A percentile compares a stretch with the other conserved stretches of the same genome.
Conservation (phyloP, 2,888 invertebrate genomes). For the Nomada fabriciana region DNA sequence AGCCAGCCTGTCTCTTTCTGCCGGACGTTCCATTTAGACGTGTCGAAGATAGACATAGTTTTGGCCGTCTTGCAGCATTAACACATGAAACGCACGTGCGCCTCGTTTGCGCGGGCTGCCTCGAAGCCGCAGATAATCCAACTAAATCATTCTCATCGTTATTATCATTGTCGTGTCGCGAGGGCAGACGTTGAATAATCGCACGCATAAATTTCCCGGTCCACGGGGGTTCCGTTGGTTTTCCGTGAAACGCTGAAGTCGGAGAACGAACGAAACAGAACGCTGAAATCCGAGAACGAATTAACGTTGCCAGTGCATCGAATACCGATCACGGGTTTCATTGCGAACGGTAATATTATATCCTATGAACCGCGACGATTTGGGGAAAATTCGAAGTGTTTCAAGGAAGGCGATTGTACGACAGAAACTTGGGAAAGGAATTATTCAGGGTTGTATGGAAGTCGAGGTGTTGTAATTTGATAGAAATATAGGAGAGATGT, state of each 20-base stretch:
- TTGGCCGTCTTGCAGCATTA: conserved; percentile 67
- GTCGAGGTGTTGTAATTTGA: too few species aligned
- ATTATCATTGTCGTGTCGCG: conserved; percentile 44
- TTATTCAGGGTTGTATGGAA: too few species aligned
- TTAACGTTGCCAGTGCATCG: conserved; percentile 1
- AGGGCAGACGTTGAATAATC: conserved; percentile 55
- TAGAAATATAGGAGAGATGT: too few species aligned
- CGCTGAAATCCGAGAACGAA: conserved; percentile 24
- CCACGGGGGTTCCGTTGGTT: not conserved
- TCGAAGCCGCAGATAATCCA: conserved; percentile 33
- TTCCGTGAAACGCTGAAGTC: conserved; percentile 11
- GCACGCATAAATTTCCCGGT: conserved; percentile 39
- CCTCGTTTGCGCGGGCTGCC: not conserved
- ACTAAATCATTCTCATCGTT: conserved; percentile 53
- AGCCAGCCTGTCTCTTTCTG: conserved; percentile 47
- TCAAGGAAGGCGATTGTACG: not conserved
- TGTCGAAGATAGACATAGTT: conserved; percentile 70
- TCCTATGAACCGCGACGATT: too few species aligned
- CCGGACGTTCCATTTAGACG: conserved; percentile 57
- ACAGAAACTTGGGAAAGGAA: too few species aligned
- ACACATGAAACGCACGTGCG: conserved; percentile 59
- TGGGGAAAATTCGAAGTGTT: not conserved
- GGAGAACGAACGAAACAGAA: conserved; percentile 25
- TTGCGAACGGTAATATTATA: not conserved
- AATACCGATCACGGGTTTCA: not conserved